Percentiles rank a stretch among this genome's conserved stretches.
Conservation (phyloP, 2,113 vertebrate genomes). For the Cranoglanis bouderius region DNA sequence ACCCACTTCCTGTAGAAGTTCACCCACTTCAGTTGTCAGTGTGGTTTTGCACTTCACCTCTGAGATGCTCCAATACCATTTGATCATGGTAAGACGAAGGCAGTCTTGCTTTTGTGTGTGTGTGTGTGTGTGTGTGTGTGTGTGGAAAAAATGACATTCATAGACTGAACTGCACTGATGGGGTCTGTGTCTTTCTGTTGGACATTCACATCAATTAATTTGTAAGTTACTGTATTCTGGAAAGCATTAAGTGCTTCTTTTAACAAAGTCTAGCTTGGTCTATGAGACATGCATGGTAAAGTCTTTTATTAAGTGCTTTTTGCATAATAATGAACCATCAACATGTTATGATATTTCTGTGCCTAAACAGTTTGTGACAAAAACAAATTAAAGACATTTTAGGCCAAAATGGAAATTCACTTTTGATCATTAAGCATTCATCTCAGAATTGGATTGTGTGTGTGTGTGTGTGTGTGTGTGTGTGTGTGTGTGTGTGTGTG, state of each 20-base stretch:
- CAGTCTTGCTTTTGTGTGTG: neutral
- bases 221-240: neutral
- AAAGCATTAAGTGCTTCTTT: neutral
- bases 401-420: neutral
- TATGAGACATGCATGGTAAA: neutral
- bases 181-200: neutral
- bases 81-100: neutral
- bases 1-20: neutral
- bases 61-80: neutral
- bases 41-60: neutral
- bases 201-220: neutral
- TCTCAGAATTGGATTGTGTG: neutral
- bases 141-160: neutral
- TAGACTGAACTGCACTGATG: neutral
- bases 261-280: neutral
- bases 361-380: neutral
- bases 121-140: neutral
- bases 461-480: neutral
- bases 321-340: neutral
- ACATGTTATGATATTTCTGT: neutral
- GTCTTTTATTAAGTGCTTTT: neutral
- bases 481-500: neutral
- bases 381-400: neutral
- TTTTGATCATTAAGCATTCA: neutral
- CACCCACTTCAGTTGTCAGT: neutral